Evolutionary conservation across 2,113 vertebrate species (phyloP).

Genomic region (Cricetomys ansorgei): DNA sequence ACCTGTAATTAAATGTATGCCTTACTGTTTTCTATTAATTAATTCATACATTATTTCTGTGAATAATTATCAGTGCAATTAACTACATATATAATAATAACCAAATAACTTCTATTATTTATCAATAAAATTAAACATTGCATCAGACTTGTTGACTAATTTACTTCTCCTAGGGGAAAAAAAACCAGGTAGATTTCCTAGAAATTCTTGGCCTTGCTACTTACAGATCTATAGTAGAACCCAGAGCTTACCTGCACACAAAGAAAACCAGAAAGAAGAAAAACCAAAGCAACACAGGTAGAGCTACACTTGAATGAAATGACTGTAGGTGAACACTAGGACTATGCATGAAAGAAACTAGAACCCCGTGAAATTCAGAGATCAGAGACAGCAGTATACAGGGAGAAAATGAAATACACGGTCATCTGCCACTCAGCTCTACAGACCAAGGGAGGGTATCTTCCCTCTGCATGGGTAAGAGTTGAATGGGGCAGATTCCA

Average conservation of each 20-base stretch:
- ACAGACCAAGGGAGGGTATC: neutral
- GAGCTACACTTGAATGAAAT: no score
- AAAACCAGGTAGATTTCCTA: neutral
- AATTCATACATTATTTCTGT: neutral
- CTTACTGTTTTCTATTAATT: conserved; percentile 2
- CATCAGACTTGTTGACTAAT: neutral
- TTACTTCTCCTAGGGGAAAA: neutral
- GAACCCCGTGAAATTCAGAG: neutral
- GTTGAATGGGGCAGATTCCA: neutral
- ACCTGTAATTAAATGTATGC: conserved; percentile 12
- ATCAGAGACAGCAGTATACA: neutral
- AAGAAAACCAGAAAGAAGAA: no score
- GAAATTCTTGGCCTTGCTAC: neutral
- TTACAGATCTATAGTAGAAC: neutral
- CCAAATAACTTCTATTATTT: conserved; percentile 27
- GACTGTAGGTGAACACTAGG: neutral
- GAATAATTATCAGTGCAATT: neutral
- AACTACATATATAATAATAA: neutral
- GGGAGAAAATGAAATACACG: neutral
- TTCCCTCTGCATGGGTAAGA: no score
- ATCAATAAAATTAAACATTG: neutral
- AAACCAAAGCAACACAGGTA: neutral
- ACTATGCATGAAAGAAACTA: neutral
- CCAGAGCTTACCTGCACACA: neutral
- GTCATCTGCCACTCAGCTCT: neutral